Base-by-base conservation (phyloP, 2,888 invertebrate genomes). In the Xylota sylvarum region DNA sequence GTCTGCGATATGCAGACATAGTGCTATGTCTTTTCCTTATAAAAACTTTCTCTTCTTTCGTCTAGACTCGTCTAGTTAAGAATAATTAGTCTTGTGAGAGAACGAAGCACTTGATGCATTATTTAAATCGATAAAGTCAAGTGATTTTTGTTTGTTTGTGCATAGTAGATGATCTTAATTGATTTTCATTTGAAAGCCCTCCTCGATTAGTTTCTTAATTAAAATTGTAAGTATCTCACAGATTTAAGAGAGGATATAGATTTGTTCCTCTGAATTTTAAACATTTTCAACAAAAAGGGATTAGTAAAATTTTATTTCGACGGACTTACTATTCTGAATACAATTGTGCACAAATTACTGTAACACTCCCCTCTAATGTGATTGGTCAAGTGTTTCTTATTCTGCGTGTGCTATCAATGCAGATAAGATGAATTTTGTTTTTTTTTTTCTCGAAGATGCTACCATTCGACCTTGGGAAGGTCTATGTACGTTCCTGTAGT, bases 111-210 rank as follows among this genome's bases (percentile, higher is more conserved):
- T 17, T 17, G 40, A 46, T 46, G 46, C 7, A 40, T 40, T 40
- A 37, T 40, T 40, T 1, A 6, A 43, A 14, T 4, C 14, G 14
- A 43, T 43, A 43, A 43, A 3, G 5, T 40, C n/a, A 46, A 46
- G 48, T 48, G 48, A 48, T 37, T 37, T 35, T 35, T n/a, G n/a
- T 43, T 43, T n/a, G n/a, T 48, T 19, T 46, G 17, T 17, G 14
- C 1, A 46, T 10, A 9, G 19, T 10, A 9, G 4, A 19, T 1
- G 1, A 14, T 14, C 14, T 43, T 43, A 43, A 43, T 14, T 43
- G 43, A 14, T 43, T 43, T 43, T 43, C 14, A n/a, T 40, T 40
- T 40, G 5, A 40, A 40, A 10, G 6, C 10, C 4, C 37, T 37
- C 10, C 2, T 35, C 6, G 35, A 35, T 32, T 32, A 32, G 32